phyloP scores from a whole-genome alignment of 2,797 vertebrate species.

The Yasuhikotakia modesta region DNA sequence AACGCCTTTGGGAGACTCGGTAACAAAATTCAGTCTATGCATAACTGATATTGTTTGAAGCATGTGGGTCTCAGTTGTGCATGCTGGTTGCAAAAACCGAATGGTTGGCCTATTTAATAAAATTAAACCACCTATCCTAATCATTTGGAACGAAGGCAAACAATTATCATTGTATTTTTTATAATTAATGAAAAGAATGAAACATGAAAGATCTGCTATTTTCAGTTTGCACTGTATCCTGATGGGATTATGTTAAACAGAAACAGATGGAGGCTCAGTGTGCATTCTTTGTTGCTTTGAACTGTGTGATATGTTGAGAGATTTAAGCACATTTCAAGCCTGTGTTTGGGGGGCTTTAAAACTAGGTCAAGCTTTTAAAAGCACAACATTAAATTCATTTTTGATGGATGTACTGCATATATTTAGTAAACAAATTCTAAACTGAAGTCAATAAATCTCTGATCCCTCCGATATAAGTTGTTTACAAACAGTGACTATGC shows the following conservation, averaged over 20 bases:
- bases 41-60: background rate
- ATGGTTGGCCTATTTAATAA: background rate
- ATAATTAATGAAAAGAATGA: slow-evolving; percentile 43
- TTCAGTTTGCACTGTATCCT: slow-evolving; percentile 23
- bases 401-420: background rate
- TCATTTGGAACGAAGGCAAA: slow-evolving; percentile 22
- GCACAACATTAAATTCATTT: slow-evolving; percentile 12
- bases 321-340: slow-evolving; percentile 35
- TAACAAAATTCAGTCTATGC: background rate
- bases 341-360: slow-evolving; percentile 33
- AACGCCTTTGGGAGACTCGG: background rate
- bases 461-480: background rate
- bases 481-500: slow-evolving; percentile 7
- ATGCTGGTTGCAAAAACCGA: slow-evolving; percentile 3
- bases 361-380: slow-evolving; percentile 36
- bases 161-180: slow-evolving; percentile 5
- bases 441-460: slow-evolving; percentile 16
- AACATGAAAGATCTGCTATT: slow-evolving; percentile 44
- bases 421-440: slow-evolving; percentile 23
- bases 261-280: slow-evolving; percentile 38
- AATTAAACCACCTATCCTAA: slow-evolving; percentile 14
- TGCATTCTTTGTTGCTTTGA: slow-evolving; percentile 42
- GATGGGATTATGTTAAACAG: slow-evolving; percentile 34
- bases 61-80: background rate
- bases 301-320: slow-evolving; percentile 35